Evolutionary conservation across 53 echinoderm and acorn worm species (phyloP), one percentile per base, ranked within the genome.

Genomic region (Echinarachnius parma): DNA sequence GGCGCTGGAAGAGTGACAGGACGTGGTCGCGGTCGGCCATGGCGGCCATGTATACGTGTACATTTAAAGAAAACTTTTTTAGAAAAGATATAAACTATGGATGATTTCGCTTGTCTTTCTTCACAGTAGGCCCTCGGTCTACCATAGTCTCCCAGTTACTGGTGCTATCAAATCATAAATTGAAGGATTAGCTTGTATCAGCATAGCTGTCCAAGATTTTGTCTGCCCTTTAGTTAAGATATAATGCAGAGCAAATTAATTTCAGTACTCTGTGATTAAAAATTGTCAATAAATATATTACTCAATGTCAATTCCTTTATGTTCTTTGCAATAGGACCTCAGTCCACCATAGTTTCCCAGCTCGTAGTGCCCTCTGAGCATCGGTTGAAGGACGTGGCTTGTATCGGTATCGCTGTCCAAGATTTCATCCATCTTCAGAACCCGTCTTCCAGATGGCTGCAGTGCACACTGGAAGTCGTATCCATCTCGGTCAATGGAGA

Each of bases 361-460:
- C 74, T 87, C 16, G 56, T 78, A 2, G 59, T 89, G 39, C 85
- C 89, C 59, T 71, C 63, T 13, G 76, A 89, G 5, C 77, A 81
- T 21, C 68, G 89, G 15, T 85, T 96, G 58, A 69, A 86, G 34
- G 91, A 80, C 65, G 96, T 96, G 18, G 85, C 91, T 36, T 96
- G 96, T 62, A 71, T 96, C 0, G 96, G 96, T 3, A 96, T 96
- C 23, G 91, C 96, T 20, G 80, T 80, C 9, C 91, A 91, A 34
- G 78, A 82, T 31, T 24, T 64, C 9, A 63, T 96, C 18, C 82
- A 84, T 1, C 70, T 96, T 21, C 84, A 80, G 27, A 96, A 96
- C 46, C 75, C 82, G 1, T 82, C 84, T 14, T 55, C 75, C 5
- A 75, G 96, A 45, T 96, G 96, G 96, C 55, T 96, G 18, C 90